Percentiles rank a stretch among this genome's conserved stretches.
Conservation (phyloP, 2,113 vertebrate species). For the Pangasianodon gigas region DNA sequence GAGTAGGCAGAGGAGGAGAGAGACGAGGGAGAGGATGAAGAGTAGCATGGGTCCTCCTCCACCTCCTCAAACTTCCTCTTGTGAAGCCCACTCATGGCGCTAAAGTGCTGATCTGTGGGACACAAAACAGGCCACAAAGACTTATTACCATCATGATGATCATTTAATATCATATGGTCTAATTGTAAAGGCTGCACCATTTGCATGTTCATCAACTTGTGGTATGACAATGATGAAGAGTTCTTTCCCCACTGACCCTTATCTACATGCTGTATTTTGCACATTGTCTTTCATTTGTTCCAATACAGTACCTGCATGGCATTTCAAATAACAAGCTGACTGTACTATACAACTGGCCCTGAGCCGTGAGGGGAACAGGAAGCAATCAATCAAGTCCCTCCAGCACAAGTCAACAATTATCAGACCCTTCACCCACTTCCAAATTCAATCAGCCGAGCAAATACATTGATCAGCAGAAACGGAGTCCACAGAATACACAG, state of each 20-base stretch:
- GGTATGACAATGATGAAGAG: background rate
- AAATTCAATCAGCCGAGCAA: constrained; percentile 70
- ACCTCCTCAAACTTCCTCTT: constrained; percentile 96
- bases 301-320: constrained; percentile 5
- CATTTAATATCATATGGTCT: background rate
- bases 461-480: constrained; percentile 65
- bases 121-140: constrained; percentile 31
- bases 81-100: constrained; percentile 85
- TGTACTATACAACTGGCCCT: constrained; percentile 44
- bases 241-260: background rate
- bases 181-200: background rate
- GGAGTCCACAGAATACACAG: constrained; percentile 36
- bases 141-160: constrained; percentile 18
- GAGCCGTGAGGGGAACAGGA: constrained; percentile 63
- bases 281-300: background rate
- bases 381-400: constrained; percentile 71
- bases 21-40: constrained; percentile 83
- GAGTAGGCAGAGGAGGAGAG: constrained; percentile 82
- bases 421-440: constrained; percentile 65
- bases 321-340: constrained; percentile 35
- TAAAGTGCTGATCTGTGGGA: constrained; percentile 71
- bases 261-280: background rate
- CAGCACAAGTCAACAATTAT: constrained; percentile 72
- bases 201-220: background rate
- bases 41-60: constrained; percentile 85